Conservation (phyloP, 2,113 vertebrate species). For the Anarrhichthys ocellatus region DNA sequence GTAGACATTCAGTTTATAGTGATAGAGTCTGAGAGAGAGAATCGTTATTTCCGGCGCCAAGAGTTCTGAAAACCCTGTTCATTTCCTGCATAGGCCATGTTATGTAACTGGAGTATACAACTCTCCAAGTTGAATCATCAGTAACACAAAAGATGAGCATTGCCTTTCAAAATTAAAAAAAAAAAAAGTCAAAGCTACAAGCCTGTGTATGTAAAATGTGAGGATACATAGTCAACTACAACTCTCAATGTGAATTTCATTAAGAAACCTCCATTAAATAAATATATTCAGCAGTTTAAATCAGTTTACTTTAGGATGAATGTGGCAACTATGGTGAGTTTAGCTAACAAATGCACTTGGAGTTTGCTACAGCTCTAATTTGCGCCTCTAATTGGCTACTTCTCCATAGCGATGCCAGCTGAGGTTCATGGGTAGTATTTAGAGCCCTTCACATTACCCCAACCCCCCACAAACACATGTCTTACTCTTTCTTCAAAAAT, state of each 20-base stretch:
- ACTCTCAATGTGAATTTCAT: neutral
- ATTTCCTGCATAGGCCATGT: constrained; percentile 5
- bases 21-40: neutral
- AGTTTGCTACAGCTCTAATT: neutral
- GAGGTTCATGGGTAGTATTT: neutral
- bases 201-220: neutral
- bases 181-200: neutral
- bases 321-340: neutral
- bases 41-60: neutral
- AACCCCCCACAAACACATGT: neutral
- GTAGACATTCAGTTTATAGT: constrained; percentile 1
- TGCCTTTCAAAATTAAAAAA: neutral
- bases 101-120: constrained; percentile 7
- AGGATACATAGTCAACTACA: neutral
- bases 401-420: neutral
- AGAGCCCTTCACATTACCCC: neutral
- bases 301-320: neutral
- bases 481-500: neutral
- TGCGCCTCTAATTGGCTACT: neutral
- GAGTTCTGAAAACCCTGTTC: neutral
- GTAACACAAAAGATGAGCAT: neutral
- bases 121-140: neutral
- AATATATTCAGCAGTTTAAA: neutral
- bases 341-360: neutral
- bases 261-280: neutral